A percentile compares a stretch with the other conserved stretches of the same genome.
Evolutionary conservation across 2,888 invertebrate genomes (phyloP).

Genomic region (Tiliacea citrago): DNA sequence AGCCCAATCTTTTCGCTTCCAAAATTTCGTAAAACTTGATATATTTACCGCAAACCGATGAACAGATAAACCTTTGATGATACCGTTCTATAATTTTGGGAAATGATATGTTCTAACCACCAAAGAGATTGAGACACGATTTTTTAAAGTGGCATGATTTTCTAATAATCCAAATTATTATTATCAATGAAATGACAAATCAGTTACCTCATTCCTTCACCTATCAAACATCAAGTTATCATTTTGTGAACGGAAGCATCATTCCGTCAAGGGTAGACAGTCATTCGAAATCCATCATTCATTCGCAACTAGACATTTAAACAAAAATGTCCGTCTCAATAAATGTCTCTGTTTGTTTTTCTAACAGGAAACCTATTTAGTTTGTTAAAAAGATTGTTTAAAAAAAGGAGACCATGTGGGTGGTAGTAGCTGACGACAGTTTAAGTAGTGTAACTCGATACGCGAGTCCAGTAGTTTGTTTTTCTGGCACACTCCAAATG

Average conservation of each 20-base stretch:
- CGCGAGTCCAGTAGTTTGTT: slow-evolving; percentile 85
- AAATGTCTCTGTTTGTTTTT: slow-evolving; percentile 89
- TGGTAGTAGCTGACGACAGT: slow-evolving; percentile 88
- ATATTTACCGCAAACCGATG: slow-evolving; percentile 85
- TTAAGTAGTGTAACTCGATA: slow-evolving; percentile 89
- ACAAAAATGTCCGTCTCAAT: slow-evolving; percentile 86
- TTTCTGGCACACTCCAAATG: slow-evolving; percentile 83
- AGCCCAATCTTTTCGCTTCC: slow-evolving; percentile 81
- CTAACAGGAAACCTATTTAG: slow-evolving; percentile 89
- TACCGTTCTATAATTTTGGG: slow-evolving; percentile 53
- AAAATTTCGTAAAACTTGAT: slow-evolving; percentile 82
- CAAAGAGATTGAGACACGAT: neutral
- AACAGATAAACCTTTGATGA: slow-evolving; percentile 78
- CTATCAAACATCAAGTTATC: slow-evolving; percentile 59
- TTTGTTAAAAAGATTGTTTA: slow-evolving; percentile 83
- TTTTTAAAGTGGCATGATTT: slow-evolving; percentile 20
- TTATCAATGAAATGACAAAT: slow-evolving; percentile 54
- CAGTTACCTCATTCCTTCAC: slow-evolving; percentile 40
- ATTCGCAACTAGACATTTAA: slow-evolving; percentile 86
- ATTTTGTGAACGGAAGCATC: slow-evolving; percentile 80
- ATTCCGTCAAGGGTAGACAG: slow-evolving; percentile 80
- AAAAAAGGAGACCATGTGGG: slow-evolving; percentile 85
- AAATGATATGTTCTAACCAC: slow-evolving; percentile 43
- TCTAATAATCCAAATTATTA: slow-evolving; percentile 64
- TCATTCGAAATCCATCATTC: slow-evolving; percentile 89